Base-by-base conservation (phyloP, 2,113 vertebrate species). In the Scytalopus superciliaris region DNA sequence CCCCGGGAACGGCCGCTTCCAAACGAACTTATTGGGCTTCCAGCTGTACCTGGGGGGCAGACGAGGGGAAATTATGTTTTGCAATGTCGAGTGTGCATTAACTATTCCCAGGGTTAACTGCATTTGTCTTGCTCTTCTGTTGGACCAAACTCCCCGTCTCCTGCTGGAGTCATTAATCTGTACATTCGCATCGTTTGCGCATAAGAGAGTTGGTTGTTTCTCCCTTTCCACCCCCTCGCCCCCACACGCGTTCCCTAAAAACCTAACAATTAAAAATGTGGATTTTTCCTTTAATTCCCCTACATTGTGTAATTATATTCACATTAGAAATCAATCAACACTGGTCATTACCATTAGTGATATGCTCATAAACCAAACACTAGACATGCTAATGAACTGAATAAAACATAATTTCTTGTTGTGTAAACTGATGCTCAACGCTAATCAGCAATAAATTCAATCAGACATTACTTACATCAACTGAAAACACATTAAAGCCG, bases 281-380 rank as follows among this genome's bases (percentile, higher is more conserved):
- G 77, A 57, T 86, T 92, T 92, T 47, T 45, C 53, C 49, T n/a
- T 52, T 84, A 62, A 97, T 85, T 95, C 79, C 93, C 67, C 90
- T 91, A 74, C 96, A 93, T 45, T 92, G 79, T 79, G 83, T 95
- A 96, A 97, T 98, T 98, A 97, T 92, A 93, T 96, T 97, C 97
- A 92, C 98, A 97, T 98, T 98, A 98, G 96, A 93, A 98, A 97
- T 95, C 62, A 79, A 87, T 93, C 93, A 91, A 91, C 94, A 87
- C 17, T 16, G 95, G 88, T 93, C 89, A 79, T 78, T 94, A 97
- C 95, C 94, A 87, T 93, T 90, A 96, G 91, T 10, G 62, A 93
- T 96, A 88, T 9, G 37, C 84, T 86, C 81, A 76, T 96, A 89
- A 96, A 92, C 80, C 93, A 90, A 96, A 83, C 84, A 77, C 85